Conservation (phyloP, 2,113 vertebrate species). For the Gasterosteus aculeatus region DNA sequence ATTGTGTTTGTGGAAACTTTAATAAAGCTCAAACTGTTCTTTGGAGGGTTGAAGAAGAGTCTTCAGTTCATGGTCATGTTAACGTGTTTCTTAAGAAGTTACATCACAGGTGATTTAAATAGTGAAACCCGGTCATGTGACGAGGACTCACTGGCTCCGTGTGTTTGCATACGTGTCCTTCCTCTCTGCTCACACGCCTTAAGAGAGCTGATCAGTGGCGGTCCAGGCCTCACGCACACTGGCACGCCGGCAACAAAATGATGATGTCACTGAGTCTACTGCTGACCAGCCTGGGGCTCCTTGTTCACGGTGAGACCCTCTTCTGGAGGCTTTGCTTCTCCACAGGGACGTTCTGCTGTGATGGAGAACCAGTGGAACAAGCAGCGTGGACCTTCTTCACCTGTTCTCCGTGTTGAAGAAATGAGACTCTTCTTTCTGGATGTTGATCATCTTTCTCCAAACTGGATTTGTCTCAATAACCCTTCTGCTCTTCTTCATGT, state of each 20-base stretch:
- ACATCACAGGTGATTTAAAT: neutral
- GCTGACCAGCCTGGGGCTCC: conserved; percentile 29
- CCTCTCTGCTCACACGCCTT: conserved; percentile 5
- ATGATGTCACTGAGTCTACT: conserved; percentile 26
- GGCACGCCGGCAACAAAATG: conserved; percentile 2
- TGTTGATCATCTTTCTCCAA: conserved; percentile 12
- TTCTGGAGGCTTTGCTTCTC: neutral
- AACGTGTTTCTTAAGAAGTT: too few relatives aligned
- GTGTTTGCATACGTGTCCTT: conserved; percentile 24
- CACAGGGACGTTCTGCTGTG: conserved; percentile 13
- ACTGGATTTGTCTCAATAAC: neutral
- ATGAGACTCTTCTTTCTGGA: neutral
- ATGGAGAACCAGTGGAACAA: conserved; percentile 23
- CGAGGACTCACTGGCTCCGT: conserved; percentile 22
- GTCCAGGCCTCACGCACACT: conserved; percentile 14
- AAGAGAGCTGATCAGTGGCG: conserved; percentile 12
- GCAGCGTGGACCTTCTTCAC: conserved; percentile 1
- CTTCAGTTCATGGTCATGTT: rapidly evolving
- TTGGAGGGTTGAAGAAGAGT: neutral
- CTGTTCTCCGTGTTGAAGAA: neutral
- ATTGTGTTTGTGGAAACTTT: too few relatives aligned
- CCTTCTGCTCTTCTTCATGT: conserved; percentile 7
- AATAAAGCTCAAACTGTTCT: too few relatives aligned
- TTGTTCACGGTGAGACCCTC: conserved; percentile 38
- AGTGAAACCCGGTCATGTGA: neutral